Evolutionary conservation across 2,888 invertebrate genomes (phyloP), one percentile per base, ranked within the genome.

Genomic region (Andrena trimmerana): DNA sequence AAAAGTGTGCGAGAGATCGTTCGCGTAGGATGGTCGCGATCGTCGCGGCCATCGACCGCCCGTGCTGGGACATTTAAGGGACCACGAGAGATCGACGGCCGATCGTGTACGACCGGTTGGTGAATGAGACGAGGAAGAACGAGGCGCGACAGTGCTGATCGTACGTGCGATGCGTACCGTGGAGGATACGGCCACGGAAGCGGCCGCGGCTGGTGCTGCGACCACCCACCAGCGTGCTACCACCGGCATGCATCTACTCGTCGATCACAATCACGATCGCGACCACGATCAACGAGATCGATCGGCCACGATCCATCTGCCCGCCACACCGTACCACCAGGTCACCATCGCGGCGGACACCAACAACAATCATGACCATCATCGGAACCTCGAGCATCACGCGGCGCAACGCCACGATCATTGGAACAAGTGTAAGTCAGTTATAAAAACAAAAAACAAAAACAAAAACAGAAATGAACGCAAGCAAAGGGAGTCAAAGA

Each of bases 361-460:
- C 86, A 93, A 93, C 90, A 93, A 93, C 91, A 93, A 93, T 85
- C 91, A 93, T 88, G 93, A 93, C 84, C 93, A 93, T 85, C 93
- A 93, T 86, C 90, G 92, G 85, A 91, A 93, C 86, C 90, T 93
- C 89, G 92, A 92, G 75, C 91, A 91, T 73, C 89, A 90, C 76
- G 85, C 88, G 72, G 72, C 86, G 57, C 92, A 91, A 69, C 89
- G 88, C 33, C 91, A 91, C 87, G 92, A 93, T 85, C 92, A 92
- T 74, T 92, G 93, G 93, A 92, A 86, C 87, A 93, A 93, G 93
- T 93, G 93, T 93, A 93, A 93, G 93, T 93, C 88, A 36, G 63
- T 48, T 72, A 71, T 72, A 31, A 62, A 81, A 74, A 20, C 0
- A 73, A 2, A 29, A 29, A 29, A 3, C 29, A 29, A 29, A 31